Percentiles rank a stretch among this genome's conserved stretches.
phyloP scores from a whole-genome alignment of 2,113 vertebrate species.

The Perca schrenkii region DNA sequence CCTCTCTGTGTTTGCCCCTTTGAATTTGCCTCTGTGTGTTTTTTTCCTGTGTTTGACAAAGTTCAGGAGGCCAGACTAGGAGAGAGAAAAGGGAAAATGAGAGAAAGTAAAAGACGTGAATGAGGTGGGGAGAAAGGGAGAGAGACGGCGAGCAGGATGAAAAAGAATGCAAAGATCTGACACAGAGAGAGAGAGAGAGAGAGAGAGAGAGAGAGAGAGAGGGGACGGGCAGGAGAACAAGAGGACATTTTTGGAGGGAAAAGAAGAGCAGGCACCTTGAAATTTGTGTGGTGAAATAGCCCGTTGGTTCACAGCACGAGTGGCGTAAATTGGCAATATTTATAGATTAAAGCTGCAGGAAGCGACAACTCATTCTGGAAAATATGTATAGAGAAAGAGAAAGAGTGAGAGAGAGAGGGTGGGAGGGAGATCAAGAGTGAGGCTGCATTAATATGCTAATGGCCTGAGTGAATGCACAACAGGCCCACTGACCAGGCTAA shows the following conservation, averaged over 20 bases:
- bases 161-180: conserved; percentile 56
- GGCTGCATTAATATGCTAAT: conserved; percentile 88
- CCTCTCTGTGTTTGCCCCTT: conserved; percentile 52
- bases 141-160: conserved; percentile 47
- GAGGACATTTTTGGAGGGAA: conserved; percentile 72
- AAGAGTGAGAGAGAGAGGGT: conserved; percentile 59
- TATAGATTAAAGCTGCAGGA: conserved; percentile 77
- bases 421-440: conserved; percentile 80
- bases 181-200: conserved; percentile 13
- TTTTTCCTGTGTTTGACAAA: conserved; percentile 71
- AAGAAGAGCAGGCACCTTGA: conserved; percentile 55
- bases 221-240: conserved; percentile 15
- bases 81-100: conserved; percentile 70
- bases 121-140: conserved; percentile 53
- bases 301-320: conserved; percentile 59
- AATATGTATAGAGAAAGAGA: conserved; percentile 70
- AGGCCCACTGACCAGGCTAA: conserved; percentile 87
- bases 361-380: conserved; percentile 67
- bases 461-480: conserved; percentile 83
- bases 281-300: conserved; percentile 52
- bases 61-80: conserved; percentile 65
- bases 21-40: conserved; percentile 67
- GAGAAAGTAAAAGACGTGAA: conserved; percentile 71
- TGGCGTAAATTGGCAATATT: conserved; percentile 72
- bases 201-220: conserved; percentile 16